Conservation (phyloP, 1,140 invertebrate genomes). For the Brachionus plicatilis region DNA sequence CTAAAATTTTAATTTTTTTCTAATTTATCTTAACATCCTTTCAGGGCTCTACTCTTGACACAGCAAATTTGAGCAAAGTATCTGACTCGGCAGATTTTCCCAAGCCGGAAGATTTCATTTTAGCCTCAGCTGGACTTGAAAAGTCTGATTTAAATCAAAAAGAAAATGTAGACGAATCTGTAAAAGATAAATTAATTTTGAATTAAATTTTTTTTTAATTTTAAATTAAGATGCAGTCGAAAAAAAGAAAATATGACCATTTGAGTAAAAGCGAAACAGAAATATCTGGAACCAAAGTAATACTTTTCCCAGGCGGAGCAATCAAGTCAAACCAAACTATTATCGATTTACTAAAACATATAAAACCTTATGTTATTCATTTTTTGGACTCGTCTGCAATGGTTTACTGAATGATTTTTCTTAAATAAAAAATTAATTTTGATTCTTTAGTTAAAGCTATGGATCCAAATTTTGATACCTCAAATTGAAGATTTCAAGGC, state of each 20-base stretch:
- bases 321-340: slow-evolving; percentile 32
- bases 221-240: neutral
- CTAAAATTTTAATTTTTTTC: neutral
- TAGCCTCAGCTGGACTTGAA: neutral
- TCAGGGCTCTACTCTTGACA: neutral
- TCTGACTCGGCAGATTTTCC: neutral
- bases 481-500: slow-evolving; percentile 39
- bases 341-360: slow-evolving; percentile 10
- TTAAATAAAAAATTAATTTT: neutral
- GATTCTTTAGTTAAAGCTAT: neutral
- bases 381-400: slow-evolving; percentile 32
- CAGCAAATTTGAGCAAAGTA: neutral
- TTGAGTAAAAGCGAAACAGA: neutral
- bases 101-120: slow-evolving; percentile 17
- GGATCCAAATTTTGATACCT: slow-evolving; percentile 40
- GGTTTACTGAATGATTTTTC: neutral
- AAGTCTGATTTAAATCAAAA: neutral
- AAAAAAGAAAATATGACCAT: slow-evolving; percentile 22
- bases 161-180: slow-evolving; percentile 29
- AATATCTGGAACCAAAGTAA: neutral
- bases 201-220: neutral
- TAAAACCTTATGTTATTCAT: slow-evolving; percentile 38
- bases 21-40: neutral
- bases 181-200: neutral
- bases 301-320: neutral